These are phyloP conservation scores for Thelaira solivaga DNA, from an alignment of 2,888 invertebrate species.

Conservation along the genomic window DNA sequence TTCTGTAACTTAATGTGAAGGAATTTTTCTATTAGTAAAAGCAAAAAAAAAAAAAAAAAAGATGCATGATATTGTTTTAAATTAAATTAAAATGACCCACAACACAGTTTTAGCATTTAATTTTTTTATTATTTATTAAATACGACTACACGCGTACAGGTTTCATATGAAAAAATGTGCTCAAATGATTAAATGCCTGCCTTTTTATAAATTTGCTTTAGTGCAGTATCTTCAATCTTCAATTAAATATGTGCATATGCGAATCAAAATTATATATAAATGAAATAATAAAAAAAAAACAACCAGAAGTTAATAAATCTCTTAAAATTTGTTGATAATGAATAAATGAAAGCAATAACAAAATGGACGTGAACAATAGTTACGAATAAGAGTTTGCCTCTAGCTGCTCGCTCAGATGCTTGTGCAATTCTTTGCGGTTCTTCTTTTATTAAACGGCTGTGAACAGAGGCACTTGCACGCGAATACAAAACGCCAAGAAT, in stretches of 20 bases:
- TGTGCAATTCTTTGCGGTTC: slow-evolving; percentile 40
- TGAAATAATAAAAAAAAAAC: slow-evolving; percentile 46
- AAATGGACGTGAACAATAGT: slow-evolving; percentile 34
- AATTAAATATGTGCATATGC: background rate
- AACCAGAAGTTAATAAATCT: slow-evolving; percentile 50
- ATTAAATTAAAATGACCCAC: too few relatives aligned
- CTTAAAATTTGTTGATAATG: slow-evolving; percentile 46
- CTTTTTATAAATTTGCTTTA: slow-evolving; percentile 18
- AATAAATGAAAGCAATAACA: slow-evolving; percentile 53
- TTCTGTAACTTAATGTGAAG: too few relatives aligned
- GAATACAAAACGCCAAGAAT: background rate
- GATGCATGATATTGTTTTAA: too few relatives aligned
- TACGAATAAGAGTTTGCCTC: slow-evolving; percentile 51
- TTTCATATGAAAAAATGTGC: too few relatives aligned
- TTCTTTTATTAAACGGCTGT: slow-evolving; percentile 57
- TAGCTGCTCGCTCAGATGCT: slow-evolving; percentile 48
- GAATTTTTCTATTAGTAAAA: too few relatives aligned
- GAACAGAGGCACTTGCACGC: slow-evolving; percentile 51
- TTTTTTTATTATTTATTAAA: too few relatives aligned
- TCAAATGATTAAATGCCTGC: background rate
- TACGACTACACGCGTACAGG: too few relatives aligned
- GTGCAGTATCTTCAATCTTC: slow-evolving; percentile 11
- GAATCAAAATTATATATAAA: slow-evolving; percentile 14
- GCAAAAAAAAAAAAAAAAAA: too few relatives aligned
- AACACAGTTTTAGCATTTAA: too few relatives aligned